phyloP scores from a whole-genome alignment of 2,888 invertebrate genomes.

The Nomada hirtipes region DNA sequence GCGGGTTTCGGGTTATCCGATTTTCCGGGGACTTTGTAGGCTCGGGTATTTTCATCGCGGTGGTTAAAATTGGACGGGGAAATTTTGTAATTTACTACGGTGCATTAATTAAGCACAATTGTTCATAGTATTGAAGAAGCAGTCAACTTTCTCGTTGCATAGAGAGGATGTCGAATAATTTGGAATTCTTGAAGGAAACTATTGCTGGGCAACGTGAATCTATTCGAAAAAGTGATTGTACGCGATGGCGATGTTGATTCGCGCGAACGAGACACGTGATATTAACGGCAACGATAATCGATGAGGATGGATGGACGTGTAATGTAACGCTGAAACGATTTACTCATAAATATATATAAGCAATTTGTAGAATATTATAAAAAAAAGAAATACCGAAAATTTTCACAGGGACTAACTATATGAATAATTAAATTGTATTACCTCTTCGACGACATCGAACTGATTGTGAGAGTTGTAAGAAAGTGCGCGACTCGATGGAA shows the following conservation, averaged over 20 bases:
- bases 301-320: constrained; percentile 70
- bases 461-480: not conserved
- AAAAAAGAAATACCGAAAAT: not conserved
- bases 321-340: constrained; percentile 62
- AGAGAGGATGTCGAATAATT: constrained; percentile 15
- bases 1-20: too few species aligned
- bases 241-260: constrained; percentile 52
- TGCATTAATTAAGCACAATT: too few species aligned
- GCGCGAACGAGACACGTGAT: constrained; percentile 53
- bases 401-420: not conserved
- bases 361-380: not conserved
- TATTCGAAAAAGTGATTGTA: constrained; percentile 49
- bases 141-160: not conserved
- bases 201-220: constrained; percentile 26
- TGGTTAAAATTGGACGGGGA: too few species aligned
- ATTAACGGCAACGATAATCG: constrained; percentile 69
- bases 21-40: too few species aligned
- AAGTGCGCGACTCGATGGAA: constrained; percentile 3
- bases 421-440: not conserved
- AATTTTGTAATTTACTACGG: too few species aligned
- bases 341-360: constrained; percentile 63
- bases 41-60: too few species aligned
- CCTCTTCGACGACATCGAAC: not conserved
- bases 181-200: constrained; percentile 13
- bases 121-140: too few species aligned